These are phyloP conservation scores for Phengaris arion DNA, from an alignment of 2,888 invertebrate species.

Conservation along the genomic window DNA sequence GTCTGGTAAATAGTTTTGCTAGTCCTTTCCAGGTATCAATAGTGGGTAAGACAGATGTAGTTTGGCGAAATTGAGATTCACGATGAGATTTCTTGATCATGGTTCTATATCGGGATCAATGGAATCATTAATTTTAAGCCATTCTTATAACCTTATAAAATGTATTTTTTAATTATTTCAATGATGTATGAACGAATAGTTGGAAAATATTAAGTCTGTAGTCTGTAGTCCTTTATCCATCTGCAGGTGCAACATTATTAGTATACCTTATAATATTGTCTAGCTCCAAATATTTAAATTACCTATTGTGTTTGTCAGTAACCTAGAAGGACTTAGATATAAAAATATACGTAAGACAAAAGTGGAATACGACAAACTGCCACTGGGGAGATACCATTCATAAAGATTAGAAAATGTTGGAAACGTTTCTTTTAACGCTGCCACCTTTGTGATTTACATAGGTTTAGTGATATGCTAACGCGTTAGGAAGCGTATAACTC, in stretches of 20 bases:
- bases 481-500: conserved; percentile 49
- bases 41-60: conserved; percentile 16
- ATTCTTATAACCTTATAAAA: too few species aligned
- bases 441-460: conserved; percentile 34
- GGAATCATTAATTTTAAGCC: too few species aligned
- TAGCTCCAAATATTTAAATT: too few species aligned
- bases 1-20: conserved; percentile 37
- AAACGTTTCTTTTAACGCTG: conserved; percentile 28
- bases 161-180: too few species aligned
- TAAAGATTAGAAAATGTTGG: conserved; percentile 27
- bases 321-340: not conserved
- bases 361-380: not conserved
- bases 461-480: conserved; percentile 41
- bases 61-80: conserved; percentile 11
- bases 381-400: conserved; percentile 12
- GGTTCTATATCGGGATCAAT: not conserved
- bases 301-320: not conserved
- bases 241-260: too few species aligned
- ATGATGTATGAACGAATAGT: too few species aligned
- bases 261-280: too few species aligned
- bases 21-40: conserved; percentile 33
- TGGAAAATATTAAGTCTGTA: too few species aligned
- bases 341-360: not conserved
- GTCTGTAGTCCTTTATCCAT: too few species aligned
- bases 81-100: conserved; percentile 3